These are phyloP conservation scores for Muscicapa comitata DNA, from an alignment of 2,797 vertebrate species.

Conservation along the genomic window DNA sequence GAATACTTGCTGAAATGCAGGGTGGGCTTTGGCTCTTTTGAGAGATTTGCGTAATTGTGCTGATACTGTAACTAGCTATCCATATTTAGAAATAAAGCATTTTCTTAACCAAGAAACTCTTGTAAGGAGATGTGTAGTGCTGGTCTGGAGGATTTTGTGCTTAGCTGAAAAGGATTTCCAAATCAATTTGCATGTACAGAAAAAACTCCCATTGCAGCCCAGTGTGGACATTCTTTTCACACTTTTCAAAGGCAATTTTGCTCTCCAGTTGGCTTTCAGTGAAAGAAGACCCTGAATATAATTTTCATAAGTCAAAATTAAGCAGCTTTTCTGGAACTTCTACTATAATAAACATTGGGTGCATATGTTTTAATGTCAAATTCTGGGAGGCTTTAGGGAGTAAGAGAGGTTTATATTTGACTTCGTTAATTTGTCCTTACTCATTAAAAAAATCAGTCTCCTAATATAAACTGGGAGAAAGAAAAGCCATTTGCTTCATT, in stretches of 20 bases:
- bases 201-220: not conserved
- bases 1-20: not conserved
- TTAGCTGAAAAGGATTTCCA: not conserved
- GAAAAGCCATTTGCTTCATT: not conserved
- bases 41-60: not conserved
- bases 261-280: not conserved
- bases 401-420: not conserved
- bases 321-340: not conserved
- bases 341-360: not conserved
- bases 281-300: not conserved
- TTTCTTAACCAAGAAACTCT: not conserved
- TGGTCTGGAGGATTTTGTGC: not conserved
- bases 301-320: not conserved
- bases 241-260: not conserved
- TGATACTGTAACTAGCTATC: not conserved
- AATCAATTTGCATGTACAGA: not conserved
- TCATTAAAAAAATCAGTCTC: not conserved
- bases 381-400: not conserved
- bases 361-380: not conserved
- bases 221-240: not conserved
- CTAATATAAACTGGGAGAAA: not conserved
- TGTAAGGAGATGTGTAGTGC: accelerated
- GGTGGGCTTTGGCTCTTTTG: not conserved
- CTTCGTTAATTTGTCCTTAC: not conserved
- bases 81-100: not conserved